Conservation (phyloP, 2,888 invertebrate species). For the Cephonodes hylas region DNA sequence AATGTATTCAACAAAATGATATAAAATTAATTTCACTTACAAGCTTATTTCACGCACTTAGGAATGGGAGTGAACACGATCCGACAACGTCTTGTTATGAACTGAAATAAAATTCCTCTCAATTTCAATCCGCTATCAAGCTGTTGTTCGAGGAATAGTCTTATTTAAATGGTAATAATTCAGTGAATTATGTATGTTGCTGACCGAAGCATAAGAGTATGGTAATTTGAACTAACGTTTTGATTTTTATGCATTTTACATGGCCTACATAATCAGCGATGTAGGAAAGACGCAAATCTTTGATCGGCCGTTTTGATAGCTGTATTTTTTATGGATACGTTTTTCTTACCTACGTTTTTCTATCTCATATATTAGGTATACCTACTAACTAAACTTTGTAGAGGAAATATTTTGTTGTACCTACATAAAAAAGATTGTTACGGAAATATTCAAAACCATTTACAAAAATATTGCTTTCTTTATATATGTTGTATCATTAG, state of each 20-base stretch:
- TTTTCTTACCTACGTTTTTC: no score
- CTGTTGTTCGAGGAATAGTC: conserved; percentile 18
- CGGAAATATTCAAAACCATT: no score
- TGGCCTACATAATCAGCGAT: background rate
- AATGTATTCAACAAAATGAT: background rate
- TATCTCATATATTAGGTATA: no score
- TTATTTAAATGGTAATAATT: conserved; percentile 40
- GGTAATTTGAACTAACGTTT: conserved; percentile 21
- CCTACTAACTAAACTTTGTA: no score
- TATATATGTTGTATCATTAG: no score
- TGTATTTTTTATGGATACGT: no score
- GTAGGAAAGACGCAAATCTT: background rate
- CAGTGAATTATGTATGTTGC: conserved; percentile 51
- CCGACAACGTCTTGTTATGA: conserved; percentile 24
- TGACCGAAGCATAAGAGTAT: conserved; percentile 26
- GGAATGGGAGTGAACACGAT: conserved; percentile 18
- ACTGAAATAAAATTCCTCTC: conserved; percentile 36
- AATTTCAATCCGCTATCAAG: conserved; percentile 19
- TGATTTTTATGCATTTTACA: conserved; percentile 12
- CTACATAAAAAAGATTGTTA: no score
- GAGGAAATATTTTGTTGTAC: no score
- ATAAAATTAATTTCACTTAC: conserved; percentile 1
- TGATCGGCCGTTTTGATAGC: background rate
- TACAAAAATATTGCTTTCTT: no score
- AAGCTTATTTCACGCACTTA: background rate